Evolutionary conservation across 53 echinoderm and acorn worm genomes (phyloP), one percentile per base, ranked within the genome.

Genomic region (Luidia sarsii): DNA sequence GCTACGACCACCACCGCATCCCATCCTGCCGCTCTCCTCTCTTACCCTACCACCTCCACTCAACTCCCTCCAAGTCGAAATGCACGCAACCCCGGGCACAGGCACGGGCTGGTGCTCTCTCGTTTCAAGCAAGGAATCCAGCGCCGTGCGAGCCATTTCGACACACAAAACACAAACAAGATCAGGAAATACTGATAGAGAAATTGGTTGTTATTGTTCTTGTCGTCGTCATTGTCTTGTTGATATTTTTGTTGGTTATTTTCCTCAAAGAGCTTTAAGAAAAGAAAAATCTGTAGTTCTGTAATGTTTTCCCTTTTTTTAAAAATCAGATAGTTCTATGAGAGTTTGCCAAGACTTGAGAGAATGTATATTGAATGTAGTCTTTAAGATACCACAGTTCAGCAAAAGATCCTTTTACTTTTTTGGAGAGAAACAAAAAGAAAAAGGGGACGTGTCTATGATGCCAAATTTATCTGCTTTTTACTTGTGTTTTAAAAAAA

Each of bases 391-490:
- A 63, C 63, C 29, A 63, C 63, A 63, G 63, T 63, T 63, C n/a
- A n/a, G 11, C 41, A 41, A 41, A 20, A 31, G 30, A 61, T 45
- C 59, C 46, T 77, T 18, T 77, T 77, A 60, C 60, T 19, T 54
- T 46, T 77, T 38, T n/a, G n/a, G n/a, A n/a, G 65, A 32, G 33
- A 33, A 35, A 35, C 5, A 33, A 65, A 32, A 28, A 56, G 14
- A 16, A 77, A 50, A 28, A 72, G 56, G 56, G 72, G 72, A 72
- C 56, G 54, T 43, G 62, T 77, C 25, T 61, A 77, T 77, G 43
- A 77, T 77, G 77, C 77, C 77, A 77, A 77, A 77, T 77, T 55
- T 77, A 77, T 77, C 77, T 77, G 77, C 61, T 77, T 60, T 77
- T 77, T 77, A 61, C 77, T 77, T 77, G 77, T 74, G 74, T 77